phyloP scores from a whole-genome alignment of 2,797 vertebrate genomes.

The Pelochelys cantorii region DNA sequence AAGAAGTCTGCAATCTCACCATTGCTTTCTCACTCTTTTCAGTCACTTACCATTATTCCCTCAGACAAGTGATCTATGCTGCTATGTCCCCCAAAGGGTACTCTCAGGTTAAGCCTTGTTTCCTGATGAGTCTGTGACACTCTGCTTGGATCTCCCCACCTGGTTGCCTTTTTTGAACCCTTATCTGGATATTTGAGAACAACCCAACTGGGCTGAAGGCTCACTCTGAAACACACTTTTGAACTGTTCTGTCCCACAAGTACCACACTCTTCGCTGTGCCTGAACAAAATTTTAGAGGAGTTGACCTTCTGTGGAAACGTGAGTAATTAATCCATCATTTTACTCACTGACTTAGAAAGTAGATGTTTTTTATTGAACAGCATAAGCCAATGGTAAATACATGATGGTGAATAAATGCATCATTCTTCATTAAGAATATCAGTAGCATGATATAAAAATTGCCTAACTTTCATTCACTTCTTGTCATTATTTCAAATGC shows the following conservation, averaged over 20 bases:
- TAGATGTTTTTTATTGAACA: constrained; percentile 55
- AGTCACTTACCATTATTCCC: background rate
- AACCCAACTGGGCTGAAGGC: background rate
- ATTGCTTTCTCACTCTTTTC: background rate
- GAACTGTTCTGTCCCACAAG: background rate
- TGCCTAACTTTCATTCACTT: constrained; percentile 63
- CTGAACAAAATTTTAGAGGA: background rate
- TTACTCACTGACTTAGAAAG: constrained; percentile 36
- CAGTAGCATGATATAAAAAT: constrained; percentile 55
- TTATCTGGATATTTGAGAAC: background rate
- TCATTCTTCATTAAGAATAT: constrained; percentile 38
- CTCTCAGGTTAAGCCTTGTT: background rate
- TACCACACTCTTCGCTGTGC: background rate
- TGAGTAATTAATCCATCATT: constrained; percentile 26
- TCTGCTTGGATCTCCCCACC: background rate
- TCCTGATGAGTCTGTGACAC: background rate
- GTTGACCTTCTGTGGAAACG: constrained; percentile 34
- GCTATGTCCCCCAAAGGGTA: background rate
- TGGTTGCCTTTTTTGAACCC: background rate
- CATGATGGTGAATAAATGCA: constrained; percentile 23
- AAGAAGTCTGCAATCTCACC: background rate
- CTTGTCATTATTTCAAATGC: constrained; percentile 61
- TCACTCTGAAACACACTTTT: background rate
- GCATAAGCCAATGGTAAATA: constrained; percentile 32
- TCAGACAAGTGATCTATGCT: background rate